Conservation (phyloP, 2,888 invertebrate genomes). For the Saturnia pavonia region DNA sequence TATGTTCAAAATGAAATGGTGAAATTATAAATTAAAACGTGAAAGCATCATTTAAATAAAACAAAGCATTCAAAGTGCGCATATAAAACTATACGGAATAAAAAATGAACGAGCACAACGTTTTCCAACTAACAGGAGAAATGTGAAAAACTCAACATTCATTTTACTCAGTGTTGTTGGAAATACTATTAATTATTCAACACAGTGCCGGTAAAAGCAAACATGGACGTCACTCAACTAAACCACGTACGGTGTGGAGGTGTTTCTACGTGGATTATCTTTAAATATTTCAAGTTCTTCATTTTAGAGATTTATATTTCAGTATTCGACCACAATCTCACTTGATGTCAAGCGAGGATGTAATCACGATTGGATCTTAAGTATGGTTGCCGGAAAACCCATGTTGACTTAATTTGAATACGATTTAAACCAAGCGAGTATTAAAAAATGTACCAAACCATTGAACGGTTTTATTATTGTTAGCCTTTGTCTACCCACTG, state of each 20-base stretch:
- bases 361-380: too few species aligned
- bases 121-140: slow-evolving; percentile 4
- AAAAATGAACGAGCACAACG: background rate
- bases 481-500: too few species aligned
- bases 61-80: background rate
- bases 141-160: background rate
- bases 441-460: too few species aligned
- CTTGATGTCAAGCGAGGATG: too few species aligned
- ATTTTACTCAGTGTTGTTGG: background rate
- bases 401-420: too few species aligned
- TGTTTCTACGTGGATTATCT: background rate
- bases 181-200: slow-evolving; percentile 3
- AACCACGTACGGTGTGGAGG: background rate
- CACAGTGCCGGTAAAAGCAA: slow-evolving; percentile 4
- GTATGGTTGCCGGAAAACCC: too few species aligned
- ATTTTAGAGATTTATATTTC: background rate
- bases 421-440: too few species aligned
- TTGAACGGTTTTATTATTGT: too few species aligned
- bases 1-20: background rate
- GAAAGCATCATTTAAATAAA: background rate
- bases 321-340: too few species aligned
- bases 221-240: background rate
- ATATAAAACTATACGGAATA: background rate
- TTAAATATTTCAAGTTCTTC: background rate
- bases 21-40: background rate